Base-by-base conservation (phyloP, 2,113 vertebrate species). In the Cynopterus brachyotis region DNA sequence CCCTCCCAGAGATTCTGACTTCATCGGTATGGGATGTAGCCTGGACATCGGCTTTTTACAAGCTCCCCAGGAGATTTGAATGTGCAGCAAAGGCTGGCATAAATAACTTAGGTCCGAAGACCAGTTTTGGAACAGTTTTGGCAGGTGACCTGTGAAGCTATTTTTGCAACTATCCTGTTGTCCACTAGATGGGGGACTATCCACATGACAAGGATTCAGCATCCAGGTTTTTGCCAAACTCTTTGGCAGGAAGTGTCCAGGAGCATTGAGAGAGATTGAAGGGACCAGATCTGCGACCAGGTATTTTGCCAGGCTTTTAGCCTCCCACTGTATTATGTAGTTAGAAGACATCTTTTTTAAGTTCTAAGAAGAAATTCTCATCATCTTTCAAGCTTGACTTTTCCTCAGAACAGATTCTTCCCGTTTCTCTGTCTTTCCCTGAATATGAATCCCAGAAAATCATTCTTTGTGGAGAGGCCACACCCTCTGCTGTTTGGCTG, bases 111-210 rank as follows among this genome's bases (percentile, higher is more conserved):
- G 30, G 28, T 84, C 73, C 20, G 35, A 96, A 96, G 55, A 30
- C 89, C 55, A 45, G 9, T 86, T 87, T 88, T 32, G n/a, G 47
- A 78, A 40, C 5, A 32, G 4, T 91, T 81, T 81, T 55, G 80
- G 50, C 69, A 12, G 0, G 32, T 26, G 66, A 85, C 67, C 9
- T 9, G 7, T 1, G 76, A 95, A 78, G 67, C n/a, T 93, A 0
- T 97, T 97, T 96, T 96, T 98, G 98, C 97, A 98, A 89, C 72
- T 88, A 55, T 7, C 22, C 0, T 2, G 1, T 24, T 35, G 1
- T 5, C 98, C 98, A 98, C 98, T 98, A 99, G 98, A 98, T 98
- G 98, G 98, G 62, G 97, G 0, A 0, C 97, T 97, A 88, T 94
- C 11, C 97, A 62, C 97, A 96, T 35, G 17, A 95, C 96, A 97